phyloP scores from a whole-genome alignment of 2,797 vertebrate species.

The Apodemus agrarius region DNA sequence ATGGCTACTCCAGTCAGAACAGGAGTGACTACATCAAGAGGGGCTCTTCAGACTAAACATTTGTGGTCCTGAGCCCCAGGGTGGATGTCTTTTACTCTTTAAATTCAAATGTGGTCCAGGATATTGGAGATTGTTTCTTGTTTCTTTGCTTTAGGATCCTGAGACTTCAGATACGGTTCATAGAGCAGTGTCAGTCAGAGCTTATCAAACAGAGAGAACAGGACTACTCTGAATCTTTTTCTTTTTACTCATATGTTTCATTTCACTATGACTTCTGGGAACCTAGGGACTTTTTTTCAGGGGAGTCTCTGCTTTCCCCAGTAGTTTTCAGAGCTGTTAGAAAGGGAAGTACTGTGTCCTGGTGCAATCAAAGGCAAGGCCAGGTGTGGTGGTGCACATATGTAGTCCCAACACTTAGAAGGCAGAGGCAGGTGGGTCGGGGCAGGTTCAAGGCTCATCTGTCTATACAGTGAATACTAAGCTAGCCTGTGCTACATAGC shows the following conservation, averaged over 20 bases:
- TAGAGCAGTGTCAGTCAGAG: not conserved
- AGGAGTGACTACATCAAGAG: not conserved
- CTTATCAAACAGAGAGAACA: not conserved
- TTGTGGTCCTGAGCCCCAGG: not conserved
- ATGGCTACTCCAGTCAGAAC: not conserved
- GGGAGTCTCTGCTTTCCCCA: constrained; percentile 48
- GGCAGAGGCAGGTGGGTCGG: not conserved
- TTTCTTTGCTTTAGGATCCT: constrained; percentile 28
- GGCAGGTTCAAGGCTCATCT: not conserved
- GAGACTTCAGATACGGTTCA: not conserved
- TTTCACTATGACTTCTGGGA: constrained; percentile 48
- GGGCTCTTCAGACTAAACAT: not conserved
- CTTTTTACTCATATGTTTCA: constrained; percentile 55
- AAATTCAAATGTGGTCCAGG: not conserved
- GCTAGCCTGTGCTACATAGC: not conserved
- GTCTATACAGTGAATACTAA: not conserved
- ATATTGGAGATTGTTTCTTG: not conserved
- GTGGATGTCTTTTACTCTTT: not conserved
- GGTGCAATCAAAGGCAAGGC: not conserved
- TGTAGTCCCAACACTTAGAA: not conserved
- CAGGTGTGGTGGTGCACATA: not conserved
- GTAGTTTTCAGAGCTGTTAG: constrained; percentile 44
- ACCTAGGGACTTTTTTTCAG: constrained; percentile 61
- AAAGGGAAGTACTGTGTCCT: not conserved
- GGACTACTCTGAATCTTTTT: constrained; percentile 30